phyloP scores from a whole-genome alignment of 1,140 invertebrate species.

The Drosophila pseudoobscura region DNA sequence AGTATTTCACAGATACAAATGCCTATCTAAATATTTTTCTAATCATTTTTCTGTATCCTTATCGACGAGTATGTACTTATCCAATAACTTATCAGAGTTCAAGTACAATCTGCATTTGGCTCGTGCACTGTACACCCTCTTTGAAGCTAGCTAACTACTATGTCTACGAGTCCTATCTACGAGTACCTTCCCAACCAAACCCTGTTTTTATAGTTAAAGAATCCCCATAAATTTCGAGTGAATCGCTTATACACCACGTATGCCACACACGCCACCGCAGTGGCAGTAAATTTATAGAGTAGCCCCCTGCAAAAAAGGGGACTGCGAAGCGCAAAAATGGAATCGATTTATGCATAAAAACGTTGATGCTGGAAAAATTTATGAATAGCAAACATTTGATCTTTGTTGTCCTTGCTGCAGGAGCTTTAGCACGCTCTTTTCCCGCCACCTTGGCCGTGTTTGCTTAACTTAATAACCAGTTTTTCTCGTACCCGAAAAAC shows the following conservation, averaged over 20 bases:
- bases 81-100: conserved; percentile 16
- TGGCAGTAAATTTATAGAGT: conserved; percentile 67
- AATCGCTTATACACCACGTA: conserved; percentile 72
- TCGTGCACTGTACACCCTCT: conserved; percentile 18
- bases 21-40: conserved; percentile 18
- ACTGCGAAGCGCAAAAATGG: conserved; percentile 52
- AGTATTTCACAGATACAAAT: conserved; percentile 32
- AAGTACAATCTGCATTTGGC: conserved; percentile 14
- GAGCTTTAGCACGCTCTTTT: conserved; percentile 2
- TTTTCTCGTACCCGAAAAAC: conserved; percentile 74
- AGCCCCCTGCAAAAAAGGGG: conserved; percentile 6
- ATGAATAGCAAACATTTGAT: conserved; percentile 73
- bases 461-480: conserved; percentile 78
- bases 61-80: neutral
- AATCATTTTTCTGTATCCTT: conserved; percentile 19
- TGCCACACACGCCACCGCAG: conserved; percentile 36
- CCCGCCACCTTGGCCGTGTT: conserved; percentile 24
- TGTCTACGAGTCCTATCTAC: conserved; percentile 12
- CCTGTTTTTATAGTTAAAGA: conserved; percentile 35
- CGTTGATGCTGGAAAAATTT: conserved; percentile 55
- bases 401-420: conserved; percentile 45
- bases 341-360: conserved; percentile 79
- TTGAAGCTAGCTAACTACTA: conserved; percentile 21
- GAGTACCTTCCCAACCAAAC: neutral
- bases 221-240: conserved; percentile 51